Conservation (phyloP, 2,113 vertebrate species). For the Empidonax traillii region DNA sequence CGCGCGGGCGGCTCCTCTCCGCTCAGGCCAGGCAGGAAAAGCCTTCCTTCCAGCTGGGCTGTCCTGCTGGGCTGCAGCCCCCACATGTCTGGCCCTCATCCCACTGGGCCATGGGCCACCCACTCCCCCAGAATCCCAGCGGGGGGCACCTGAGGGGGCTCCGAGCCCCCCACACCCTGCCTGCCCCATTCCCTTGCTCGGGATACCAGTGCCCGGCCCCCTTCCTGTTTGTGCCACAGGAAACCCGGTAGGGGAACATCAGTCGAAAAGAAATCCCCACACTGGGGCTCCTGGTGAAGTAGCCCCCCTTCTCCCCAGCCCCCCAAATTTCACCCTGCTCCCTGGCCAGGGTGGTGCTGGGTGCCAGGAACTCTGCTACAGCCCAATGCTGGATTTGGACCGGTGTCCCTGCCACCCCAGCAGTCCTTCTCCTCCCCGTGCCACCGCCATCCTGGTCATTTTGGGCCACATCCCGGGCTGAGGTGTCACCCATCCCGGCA, state of each 20-base stretch:
- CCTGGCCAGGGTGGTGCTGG: neutral
- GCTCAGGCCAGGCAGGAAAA: constrained; percentile 52
- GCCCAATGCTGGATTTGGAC: neutral
- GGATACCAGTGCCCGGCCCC: rapidly evolving
- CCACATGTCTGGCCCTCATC: neutral
- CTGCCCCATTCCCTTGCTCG: neutral
- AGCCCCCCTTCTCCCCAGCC: neutral
- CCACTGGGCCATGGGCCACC: neutral
- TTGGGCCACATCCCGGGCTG: neutral
- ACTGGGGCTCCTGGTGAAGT: rapidly evolving
- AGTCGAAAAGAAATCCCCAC: neutral
- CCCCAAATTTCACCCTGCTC: neutral
- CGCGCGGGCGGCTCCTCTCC: neutral
- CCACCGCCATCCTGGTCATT: rapidly evolving
- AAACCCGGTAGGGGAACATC: neutral
- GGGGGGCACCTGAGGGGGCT: neutral
- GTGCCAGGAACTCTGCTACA: neutral
- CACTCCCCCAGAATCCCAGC: rapidly evolving
- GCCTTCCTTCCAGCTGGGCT: neutral
- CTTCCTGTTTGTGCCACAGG: constrained; percentile 29
- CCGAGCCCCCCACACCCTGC: neutral
- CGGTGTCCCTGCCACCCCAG: neutral
- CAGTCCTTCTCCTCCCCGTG: neutral
- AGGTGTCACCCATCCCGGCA: rapidly evolving
- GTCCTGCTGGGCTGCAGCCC: neutral